Conservation (phyloP, 2,797 vertebrate genomes). For the Xerus rutilus region DNA sequence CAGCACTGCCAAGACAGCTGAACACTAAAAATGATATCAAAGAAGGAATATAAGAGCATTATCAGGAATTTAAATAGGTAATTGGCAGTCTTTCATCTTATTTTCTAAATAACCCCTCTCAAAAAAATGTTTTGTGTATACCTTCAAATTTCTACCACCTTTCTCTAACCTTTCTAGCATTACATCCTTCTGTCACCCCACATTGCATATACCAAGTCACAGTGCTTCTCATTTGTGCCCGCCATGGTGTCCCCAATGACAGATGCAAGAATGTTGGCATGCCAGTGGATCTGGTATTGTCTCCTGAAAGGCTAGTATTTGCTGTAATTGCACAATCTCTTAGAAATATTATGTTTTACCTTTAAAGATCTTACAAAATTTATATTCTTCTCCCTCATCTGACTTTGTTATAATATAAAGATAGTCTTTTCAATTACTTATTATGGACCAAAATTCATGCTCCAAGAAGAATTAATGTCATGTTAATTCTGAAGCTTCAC, state of each 20-base stretch:
- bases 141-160: background rate
- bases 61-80: background rate
- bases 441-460: constrained; percentile 69
- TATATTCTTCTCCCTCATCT: constrained; percentile 69
- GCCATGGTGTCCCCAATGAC: background rate
- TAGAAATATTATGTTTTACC: constrained; percentile 71
- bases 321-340: constrained; percentile 55
- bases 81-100: background rate
- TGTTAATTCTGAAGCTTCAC: constrained; percentile 67
- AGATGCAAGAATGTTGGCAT: background rate
- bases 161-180: background rate
- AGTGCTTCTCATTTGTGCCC: background rate
- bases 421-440: constrained; percentile 71
- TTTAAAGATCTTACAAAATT: constrained; percentile 72
- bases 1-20: background rate
- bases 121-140: constrained; percentile 22
- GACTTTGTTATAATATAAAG: constrained; percentile 73
- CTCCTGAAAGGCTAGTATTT: constrained; percentile 11
- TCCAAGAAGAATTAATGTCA: constrained; percentile 71
- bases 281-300: background rate
- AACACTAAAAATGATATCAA: background rate
- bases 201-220: background rate
- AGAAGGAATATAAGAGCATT: background rate
- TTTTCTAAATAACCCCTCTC: constrained; percentile 33
- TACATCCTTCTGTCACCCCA: background rate